These are phyloP conservation scores for Thripadectes ignobilis DNA, from an alignment of 2,797 vertebrate species.

Conservation along the genomic window DNA sequence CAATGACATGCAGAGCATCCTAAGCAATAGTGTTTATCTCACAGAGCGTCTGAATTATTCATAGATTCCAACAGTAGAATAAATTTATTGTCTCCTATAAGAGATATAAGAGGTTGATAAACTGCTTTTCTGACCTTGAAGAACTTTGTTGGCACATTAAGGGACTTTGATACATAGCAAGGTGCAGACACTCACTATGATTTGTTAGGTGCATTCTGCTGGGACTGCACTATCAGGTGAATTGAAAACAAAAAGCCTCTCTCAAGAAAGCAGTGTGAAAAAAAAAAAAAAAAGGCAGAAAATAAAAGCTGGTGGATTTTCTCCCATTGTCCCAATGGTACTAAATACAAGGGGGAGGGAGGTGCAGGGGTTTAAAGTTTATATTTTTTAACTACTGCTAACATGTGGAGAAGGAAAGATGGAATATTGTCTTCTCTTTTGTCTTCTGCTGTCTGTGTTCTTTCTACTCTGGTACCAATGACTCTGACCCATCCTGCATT, in stretches of 20 bases:
- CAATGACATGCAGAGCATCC: conserved; percentile 67
- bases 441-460: background rate
- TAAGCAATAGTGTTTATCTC: conserved; percentile 81
- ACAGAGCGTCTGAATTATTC: conserved; percentile 85
- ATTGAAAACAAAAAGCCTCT: conserved; percentile 53
- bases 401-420: background rate
- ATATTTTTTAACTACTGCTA: background rate
- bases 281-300: background rate
- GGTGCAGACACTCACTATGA: conserved; percentile 68
- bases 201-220: conserved; percentile 68
- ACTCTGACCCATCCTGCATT: background rate
- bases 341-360: no score
- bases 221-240: conserved; percentile 45
- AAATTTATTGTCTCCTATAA: conserved; percentile 85
- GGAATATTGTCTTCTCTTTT: background rate
- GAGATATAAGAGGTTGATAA: conserved; percentile 84
- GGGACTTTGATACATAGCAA: conserved; percentile 75
- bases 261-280: background rate
- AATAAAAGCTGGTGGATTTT: background rate
- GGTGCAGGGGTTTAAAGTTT: background rate
- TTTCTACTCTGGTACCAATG: background rate
- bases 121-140: conserved; percentile 87
- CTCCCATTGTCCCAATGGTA: background rate
- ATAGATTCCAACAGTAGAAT: conserved; percentile 76
- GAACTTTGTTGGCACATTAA: conserved; percentile 81